These are phyloP conservation scores for Aegotheles bennettii DNA, from an alignment of 2,113 vertebrate genomes.

Conservation along the genomic window DNA sequence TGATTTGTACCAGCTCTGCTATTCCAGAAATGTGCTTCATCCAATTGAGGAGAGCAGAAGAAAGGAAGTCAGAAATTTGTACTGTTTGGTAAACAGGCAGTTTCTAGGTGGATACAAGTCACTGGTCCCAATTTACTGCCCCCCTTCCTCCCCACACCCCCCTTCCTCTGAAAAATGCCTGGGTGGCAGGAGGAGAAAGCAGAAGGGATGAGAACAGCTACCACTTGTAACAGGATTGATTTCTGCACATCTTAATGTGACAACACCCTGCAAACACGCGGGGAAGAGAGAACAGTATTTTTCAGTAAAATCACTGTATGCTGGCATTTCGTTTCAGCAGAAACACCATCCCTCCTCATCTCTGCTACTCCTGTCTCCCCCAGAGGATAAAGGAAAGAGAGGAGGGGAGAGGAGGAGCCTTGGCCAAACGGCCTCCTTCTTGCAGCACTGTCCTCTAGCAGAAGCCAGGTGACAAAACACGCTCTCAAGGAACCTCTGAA, in stretches of 20 bases:
- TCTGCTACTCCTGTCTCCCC: background rate
- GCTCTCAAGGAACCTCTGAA: background rate
- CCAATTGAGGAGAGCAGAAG: background rate
- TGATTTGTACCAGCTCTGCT: background rate
- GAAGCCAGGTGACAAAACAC: background rate
- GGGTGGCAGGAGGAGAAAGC: background rate
- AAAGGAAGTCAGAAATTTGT: background rate
- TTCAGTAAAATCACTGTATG: background rate
- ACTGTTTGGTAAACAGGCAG: slow-evolving; percentile 2
- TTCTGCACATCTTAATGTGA: background rate
- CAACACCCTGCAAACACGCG: background rate
- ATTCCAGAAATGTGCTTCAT: background rate
- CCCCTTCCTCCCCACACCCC: background rate
- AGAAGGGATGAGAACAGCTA: background rate
- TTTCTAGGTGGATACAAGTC: slow-evolving; percentile 27
- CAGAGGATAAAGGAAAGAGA: background rate
- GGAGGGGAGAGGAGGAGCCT: background rate
- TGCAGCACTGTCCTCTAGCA: background rate
- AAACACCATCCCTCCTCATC: background rate
- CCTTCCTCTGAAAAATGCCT: background rate
- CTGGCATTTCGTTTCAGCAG: background rate
- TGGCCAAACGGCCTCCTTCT: background rate
- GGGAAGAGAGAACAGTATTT: background rate
- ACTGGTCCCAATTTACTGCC: background rate
- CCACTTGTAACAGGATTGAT: rapidly evolving